Base-by-base conservation (phyloP, 1,140 invertebrate species). In the Mesaphorura yosii region DNA sequence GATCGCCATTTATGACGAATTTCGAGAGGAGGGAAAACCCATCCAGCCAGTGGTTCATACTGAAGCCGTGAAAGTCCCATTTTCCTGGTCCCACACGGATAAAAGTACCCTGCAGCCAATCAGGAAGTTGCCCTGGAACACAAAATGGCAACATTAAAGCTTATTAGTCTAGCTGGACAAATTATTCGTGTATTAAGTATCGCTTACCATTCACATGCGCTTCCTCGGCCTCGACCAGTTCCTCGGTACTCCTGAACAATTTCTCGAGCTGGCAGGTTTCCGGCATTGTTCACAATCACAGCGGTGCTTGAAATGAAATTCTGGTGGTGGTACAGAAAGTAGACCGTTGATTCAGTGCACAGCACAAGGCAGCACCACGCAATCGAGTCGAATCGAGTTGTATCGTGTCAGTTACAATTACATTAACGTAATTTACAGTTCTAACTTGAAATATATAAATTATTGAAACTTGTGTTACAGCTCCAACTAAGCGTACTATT, bases 31-130 rank as follows among this genome's bases (percentile, higher is more conserved):
- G 42, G 7, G 62, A 64, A 26, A 56, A 63, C 2, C 64, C 64
- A 41, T 65, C 64, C 31, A 65, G 37, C 31, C 48, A 65, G 51
- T 64, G 62, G n/a, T 62, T 55, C 19, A 64, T 53, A n/a, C 48
- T 48, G 51, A 60, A 63, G 15, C 53, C 49, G 17, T 51, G 53
- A 40, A 64, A 55, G 34, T 64, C 58, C 50, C 60, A 64, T 34
- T 63, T 55, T 28, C 55, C 60, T 3, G 60, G 57, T 25, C 62
- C 58, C 3, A 55, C 63, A 26, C 53, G 45, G 39, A 64, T 46
- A 26, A 50, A 61, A 12, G 45, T 31, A 48, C 64, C 64, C 23
- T 47, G 41, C 14, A 58, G 20, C 49, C 53, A 65, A 10, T 42
- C 25, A 14, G 64, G 64, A 20, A 65, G 39, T 2, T 39, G 20